phyloP scores from a whole-genome alignment of 2,888 invertebrate genomes.

The Rhimphoctona megacephalus region DNA sequence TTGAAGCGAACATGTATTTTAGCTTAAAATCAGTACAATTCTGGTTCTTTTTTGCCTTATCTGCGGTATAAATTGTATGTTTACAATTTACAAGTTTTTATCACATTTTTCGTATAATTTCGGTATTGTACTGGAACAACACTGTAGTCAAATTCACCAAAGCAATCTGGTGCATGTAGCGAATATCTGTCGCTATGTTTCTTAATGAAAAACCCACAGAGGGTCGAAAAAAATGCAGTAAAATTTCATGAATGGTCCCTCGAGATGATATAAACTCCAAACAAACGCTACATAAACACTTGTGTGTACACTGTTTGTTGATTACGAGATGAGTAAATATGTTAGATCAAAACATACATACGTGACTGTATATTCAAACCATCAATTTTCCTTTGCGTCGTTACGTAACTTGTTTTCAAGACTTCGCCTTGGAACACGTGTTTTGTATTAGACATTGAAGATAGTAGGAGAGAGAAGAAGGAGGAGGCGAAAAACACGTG shows the following conservation, averaged over 20 bases:
- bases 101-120: no score
- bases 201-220: neutral
- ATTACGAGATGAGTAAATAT: slow-evolving; percentile 19
- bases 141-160: no score
- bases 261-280: neutral
- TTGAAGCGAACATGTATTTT: no score
- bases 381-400: slow-evolving; percentile 16
- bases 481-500: slow-evolving; percentile 1
- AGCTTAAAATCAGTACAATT: no score
- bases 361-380: slow-evolving; percentile 3
- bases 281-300: neutral
- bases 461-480: neutral
- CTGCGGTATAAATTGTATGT: no score
- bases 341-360: slow-evolving; percentile 8
- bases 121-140: no score
- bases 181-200: neutral
- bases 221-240: neutral
- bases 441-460: slow-evolving; percentile 16
- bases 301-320: neutral
- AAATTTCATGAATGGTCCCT: neutral
- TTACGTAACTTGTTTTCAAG: slow-evolving; percentile 59
- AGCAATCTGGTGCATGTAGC: neutral
- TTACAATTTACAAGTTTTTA: no score
- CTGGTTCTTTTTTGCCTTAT: no score
- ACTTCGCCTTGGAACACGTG: slow-evolving; percentile 48